Evolutionary conservation across 2,888 invertebrate genomes (phyloP).

Genomic region (Morpho achilles): DNA sequence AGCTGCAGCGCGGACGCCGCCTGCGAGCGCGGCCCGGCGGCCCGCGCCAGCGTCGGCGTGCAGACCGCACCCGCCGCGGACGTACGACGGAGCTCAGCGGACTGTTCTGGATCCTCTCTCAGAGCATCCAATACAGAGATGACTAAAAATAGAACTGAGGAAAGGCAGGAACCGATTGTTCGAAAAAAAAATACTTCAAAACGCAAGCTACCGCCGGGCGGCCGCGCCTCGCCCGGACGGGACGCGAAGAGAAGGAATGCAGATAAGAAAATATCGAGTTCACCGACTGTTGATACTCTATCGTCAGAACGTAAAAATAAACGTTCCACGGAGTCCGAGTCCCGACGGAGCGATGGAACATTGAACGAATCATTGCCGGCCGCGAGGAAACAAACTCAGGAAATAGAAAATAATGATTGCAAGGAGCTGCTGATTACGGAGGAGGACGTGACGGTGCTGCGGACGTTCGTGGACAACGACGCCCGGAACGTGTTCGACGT

Average conservation of each 20-base stretch:
- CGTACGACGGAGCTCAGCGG: neutral
- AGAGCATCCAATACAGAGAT: too few relatives aligned
- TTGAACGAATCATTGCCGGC: neutral
- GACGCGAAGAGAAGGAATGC: too few relatives aligned
- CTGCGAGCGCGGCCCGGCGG: conserved; percentile 18
- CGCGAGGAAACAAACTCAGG: neutral
- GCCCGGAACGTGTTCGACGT: conserved; percentile 28
- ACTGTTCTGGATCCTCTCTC: neutral
- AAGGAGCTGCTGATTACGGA: conserved; percentile 44
- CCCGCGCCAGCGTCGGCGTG: conserved; percentile 9
- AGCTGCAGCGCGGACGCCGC: conserved; percentile 20
- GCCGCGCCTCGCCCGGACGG: too few relatives aligned
- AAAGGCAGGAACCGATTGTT: too few relatives aligned
- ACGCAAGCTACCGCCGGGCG: too few relatives aligned
- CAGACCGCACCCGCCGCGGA: conserved; percentile 14
- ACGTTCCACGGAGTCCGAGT: too few relatives aligned
- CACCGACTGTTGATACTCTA: too few relatives aligned
- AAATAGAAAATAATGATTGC: neutral
- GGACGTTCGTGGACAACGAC: conserved; percentile 33
- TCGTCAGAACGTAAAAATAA: too few relatives aligned
- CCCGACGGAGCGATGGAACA: neutral
- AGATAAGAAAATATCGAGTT: too few relatives aligned
- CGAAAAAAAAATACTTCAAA: too few relatives aligned
- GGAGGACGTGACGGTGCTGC: conserved; percentile 35
- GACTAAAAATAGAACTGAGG: too few relatives aligned